Base-by-base conservation (phyloP, 2,888 invertebrate species). In the Smittia sp. region DNA sequence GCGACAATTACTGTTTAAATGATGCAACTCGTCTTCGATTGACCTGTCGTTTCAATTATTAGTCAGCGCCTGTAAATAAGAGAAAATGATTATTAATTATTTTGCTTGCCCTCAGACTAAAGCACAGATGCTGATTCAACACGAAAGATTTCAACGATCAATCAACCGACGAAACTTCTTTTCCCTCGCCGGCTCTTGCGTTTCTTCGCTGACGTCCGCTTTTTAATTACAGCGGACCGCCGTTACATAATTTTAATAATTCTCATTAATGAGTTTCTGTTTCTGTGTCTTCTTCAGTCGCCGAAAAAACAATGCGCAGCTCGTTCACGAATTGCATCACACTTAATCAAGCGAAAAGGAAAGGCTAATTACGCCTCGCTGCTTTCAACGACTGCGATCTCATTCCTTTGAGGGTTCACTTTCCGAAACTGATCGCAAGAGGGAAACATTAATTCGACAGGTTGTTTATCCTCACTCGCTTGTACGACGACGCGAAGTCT, bases 81-180 rank as follows among this genome's bases (percentile, higher is more conserved):
- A 46, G 15, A 46, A 46, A 46, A n/a, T 46, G n/a, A 46, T 46
- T 46, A 46, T 13, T 15, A n/a, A n/a, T n/a, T 13, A 46, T 15
- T 46, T 46, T 46, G 2, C 2, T n/a, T 11, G n/a, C 11, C n/a
- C 15, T 46, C n/a, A 13, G 46, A 46, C n/a, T n/a, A 46, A 46
- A 46, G n/a, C 11, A n/a, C n/a, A n/a, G n/a, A n/a, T n/a, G n/a
- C n/a, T n/a, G n/a, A n/a, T n/a, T 46, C 6, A 46, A 46, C 32
- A 46, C 15, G 20, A 58, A 58, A 58, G 58, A 58, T 22, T 58
- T 58, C 58, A 58, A 58, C 58, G 58, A 58, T 58, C 58, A 58
- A 58, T 58, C 58, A 58, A 58, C 58, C n/a, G 22, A 58, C 58
- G 22, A 58, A 58, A 18, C 58, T 58, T 58, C 11, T 18, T 58